These are phyloP conservation scores for Melanostoma mellinum DNA, from an alignment of 2,888 invertebrate genomes.

Conservation along the genomic window DNA sequence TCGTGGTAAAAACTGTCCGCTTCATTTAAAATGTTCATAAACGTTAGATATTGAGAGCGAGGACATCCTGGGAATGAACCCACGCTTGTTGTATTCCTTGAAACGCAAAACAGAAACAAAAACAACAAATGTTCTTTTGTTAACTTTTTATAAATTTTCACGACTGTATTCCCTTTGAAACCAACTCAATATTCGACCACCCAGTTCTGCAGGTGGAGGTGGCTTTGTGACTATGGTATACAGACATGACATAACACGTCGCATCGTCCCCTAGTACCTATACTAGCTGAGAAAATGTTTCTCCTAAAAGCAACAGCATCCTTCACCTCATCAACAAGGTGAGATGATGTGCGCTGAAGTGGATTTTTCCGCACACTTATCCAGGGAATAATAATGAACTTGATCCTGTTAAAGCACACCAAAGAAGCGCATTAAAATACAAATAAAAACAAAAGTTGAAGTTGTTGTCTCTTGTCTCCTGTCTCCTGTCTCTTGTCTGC, in stretches of 20 bases:
- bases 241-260: too few species aligned
- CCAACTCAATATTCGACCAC: too few species aligned
- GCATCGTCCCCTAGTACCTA: background rate
- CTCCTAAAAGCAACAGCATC: slow-evolving; percentile 58
- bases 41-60: slow-evolving; percentile 20
- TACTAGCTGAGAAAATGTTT: slow-evolving; percentile 11
- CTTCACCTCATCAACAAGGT: slow-evolving; percentile 47
- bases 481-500: too few species aligned
- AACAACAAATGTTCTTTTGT: slow-evolving; percentile 3
- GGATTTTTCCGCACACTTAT: slow-evolving; percentile 68
- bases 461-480: slow-evolving; percentile 27
- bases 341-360: slow-evolving; percentile 63
- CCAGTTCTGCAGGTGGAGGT: too few species aligned
- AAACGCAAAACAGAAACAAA: background rate
- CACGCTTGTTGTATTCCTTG: background rate
- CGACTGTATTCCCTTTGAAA: too few species aligned
- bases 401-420: slow-evolving; percentile 46
- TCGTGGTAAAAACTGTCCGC: slow-evolving; percentile 24
- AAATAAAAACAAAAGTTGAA: slow-evolving; percentile 61
- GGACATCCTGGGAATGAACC: background rate
- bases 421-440: slow-evolving; percentile 51
- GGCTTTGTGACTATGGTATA: too few species aligned
- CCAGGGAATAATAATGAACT: slow-evolving; percentile 62
- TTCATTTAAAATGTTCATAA: slow-evolving; percentile 24
- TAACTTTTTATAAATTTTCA: background rate